A percentile compares a stretch with the other conserved stretches of the same genome.
Evolutionary conservation across 2,888 invertebrate species (phyloP).

Genomic region (Acrobasis suavella): DNA sequence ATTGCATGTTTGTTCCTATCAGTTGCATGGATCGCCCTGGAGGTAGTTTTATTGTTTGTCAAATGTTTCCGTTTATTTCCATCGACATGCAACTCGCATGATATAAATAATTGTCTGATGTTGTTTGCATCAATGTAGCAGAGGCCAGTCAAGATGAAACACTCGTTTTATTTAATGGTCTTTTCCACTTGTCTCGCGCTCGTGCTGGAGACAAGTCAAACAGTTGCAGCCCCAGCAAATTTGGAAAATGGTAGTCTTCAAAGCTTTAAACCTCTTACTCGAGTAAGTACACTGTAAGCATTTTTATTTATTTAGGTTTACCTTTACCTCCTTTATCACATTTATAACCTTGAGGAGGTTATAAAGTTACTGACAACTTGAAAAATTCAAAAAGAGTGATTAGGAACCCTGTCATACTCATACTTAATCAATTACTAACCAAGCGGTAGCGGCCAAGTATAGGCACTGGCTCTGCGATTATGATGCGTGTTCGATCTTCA

Average conservation of each 20-base stretch:
- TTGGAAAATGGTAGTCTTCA: constrained; percentile 16
- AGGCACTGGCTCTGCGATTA: too few relatives aligned
- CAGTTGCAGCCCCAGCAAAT: constrained; percentile 36
- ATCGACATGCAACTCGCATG: constrained; percentile 49
- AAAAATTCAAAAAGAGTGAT: too few relatives aligned
- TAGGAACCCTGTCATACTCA: too few relatives aligned
- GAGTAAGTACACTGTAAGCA: constrained; percentile 43
- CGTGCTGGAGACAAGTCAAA: constrained; percentile 37
- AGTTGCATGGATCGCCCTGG: constrained; percentile 61
- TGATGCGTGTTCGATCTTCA: too few relatives aligned
- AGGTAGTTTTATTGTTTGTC: constrained; percentile 71
- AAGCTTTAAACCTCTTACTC: constrained; percentile 36
- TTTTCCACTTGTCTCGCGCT: constrained; percentile 47
- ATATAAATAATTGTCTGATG: constrained; percentile 51
- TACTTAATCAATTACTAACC: too few relatives aligned
- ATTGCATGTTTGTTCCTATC: constrained; percentile 61
- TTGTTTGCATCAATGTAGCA: constrained; percentile 40
- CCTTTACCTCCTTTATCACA: too few relatives aligned
- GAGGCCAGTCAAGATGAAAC: constrained; percentile 63
- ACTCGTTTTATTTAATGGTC: constrained; percentile 51
- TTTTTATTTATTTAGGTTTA: too few relatives aligned
- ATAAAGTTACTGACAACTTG: too few relatives aligned
- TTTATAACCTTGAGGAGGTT: too few relatives aligned
- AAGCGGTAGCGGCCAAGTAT: too few relatives aligned
- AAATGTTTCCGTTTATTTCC: constrained; percentile 55